These are phyloP conservation scores for Lepisosteus osseus DNA, from an alignment of 2,113 vertebrate genomes.

Conservation along the genomic window DNA sequence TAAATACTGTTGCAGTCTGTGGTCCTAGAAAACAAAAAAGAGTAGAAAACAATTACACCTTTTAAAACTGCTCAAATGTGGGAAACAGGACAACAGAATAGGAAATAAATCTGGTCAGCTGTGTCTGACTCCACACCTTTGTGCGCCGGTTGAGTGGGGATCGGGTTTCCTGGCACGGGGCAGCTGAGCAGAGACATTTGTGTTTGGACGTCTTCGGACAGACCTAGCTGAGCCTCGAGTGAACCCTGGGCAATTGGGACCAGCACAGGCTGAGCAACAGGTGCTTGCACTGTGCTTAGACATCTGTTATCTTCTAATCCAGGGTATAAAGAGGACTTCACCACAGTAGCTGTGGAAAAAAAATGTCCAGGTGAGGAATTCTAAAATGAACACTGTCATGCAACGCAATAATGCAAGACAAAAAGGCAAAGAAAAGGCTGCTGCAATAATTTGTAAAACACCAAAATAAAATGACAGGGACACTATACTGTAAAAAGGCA, in stretches of 20 bases:
- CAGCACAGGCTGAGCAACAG: constrained; percentile 25
- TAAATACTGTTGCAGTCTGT: constrained; percentile 43
- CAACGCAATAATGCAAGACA: no score
- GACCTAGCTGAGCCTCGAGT: constrained; percentile 47
- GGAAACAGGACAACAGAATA: background rate
- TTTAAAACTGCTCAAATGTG: background rate
- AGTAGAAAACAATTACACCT: background rate
- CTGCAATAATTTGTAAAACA: background rate
- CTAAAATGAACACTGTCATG: background rate
- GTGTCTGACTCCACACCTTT: constrained; percentile 44
- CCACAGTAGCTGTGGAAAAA: constrained; percentile 24
- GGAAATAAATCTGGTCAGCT: constrained; percentile 16
- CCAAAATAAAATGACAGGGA: background rate
- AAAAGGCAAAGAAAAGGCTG: background rate
- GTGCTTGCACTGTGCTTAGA: constrained; percentile 23
- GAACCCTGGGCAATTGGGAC: constrained; percentile 48
- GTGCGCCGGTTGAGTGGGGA: constrained; percentile 7
- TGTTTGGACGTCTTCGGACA: constrained; percentile 59
- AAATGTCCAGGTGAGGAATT: no score
- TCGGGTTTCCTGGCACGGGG: constrained; percentile 33
- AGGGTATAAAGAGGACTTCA: constrained; percentile 25
- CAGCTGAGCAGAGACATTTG: constrained; percentile 62
- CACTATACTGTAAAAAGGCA: no score
- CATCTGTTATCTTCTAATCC: constrained; percentile 4
- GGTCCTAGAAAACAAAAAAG: constrained; percentile 42